Conservation (phyloP, 1,140 invertebrate genomes). For the Zeugodacus cucurbitae region DNA sequence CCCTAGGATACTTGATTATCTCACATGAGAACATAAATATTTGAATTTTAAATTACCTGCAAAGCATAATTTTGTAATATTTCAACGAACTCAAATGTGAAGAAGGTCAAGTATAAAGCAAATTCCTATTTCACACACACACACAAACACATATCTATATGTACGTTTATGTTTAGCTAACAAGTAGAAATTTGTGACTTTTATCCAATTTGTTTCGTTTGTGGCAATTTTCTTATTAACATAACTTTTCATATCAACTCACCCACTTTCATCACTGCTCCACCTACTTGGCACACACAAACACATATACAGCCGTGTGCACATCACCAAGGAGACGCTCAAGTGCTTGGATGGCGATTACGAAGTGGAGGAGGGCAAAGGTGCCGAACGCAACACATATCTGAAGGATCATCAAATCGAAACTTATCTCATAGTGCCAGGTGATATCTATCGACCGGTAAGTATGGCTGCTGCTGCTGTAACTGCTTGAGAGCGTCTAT, state of each 20-base stretch:
- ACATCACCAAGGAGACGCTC: conserved; percentile 92
- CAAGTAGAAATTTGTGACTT: not conserved
- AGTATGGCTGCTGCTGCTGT: conserved; percentile 61
- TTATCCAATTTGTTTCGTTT: not conserved
- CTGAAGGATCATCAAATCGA: conserved; percentile 92
- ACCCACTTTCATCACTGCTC: not conserved
- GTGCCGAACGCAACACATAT: conserved; percentile 85
- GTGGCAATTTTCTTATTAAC: not conserved
- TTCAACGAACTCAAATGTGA: too few relatives aligned
- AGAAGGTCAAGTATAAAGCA: too few relatives aligned
- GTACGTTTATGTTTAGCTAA: not conserved
- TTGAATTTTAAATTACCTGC: too few relatives aligned
- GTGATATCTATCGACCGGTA: conserved; percentile 76
- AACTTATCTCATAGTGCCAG: conserved; percentile 89
- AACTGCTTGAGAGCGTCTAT: too few relatives aligned
- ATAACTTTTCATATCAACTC: not conserved
- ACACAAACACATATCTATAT: not conserved
- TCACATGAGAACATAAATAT: too few relatives aligned
- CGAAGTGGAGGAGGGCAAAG: conserved; percentile 88
- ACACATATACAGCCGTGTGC: conserved; percentile 82
- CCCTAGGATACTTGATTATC: too few relatives aligned
- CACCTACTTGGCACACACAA: not conserved
- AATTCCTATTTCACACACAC: too few relatives aligned
- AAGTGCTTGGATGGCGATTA: conserved; percentile 87
- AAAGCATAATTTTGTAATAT: too few relatives aligned